Evolutionary conservation across 2,797 vertebrate genomes (phyloP).

Genomic region (Sciurus vulgaris): DNA sequence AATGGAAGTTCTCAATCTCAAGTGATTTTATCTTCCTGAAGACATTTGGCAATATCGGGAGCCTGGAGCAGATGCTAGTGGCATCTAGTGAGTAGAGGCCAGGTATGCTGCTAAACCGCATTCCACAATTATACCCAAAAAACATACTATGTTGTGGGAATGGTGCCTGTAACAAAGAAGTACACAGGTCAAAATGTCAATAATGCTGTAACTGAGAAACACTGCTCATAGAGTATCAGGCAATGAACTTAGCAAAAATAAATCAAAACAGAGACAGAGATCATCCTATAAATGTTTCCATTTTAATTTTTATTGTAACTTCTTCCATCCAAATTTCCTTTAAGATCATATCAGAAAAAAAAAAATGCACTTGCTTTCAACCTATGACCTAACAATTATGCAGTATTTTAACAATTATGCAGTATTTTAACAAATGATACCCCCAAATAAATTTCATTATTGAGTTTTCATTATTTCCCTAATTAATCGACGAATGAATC

Average conservation of each 20-base stretch:
- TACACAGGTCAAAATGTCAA: not conserved
- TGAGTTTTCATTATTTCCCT: not conserved
- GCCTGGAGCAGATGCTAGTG: too few species aligned
- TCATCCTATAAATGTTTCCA: not conserved
- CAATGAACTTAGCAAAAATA: not conserved
- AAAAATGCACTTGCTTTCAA: not conserved
- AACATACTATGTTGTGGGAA: not conserved
- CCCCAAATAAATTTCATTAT: not conserved
- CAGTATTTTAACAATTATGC: not conserved
- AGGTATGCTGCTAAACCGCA: not conserved
- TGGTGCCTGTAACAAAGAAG: not conserved
- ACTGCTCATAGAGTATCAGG: not conserved
- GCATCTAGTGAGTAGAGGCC: not conserved
- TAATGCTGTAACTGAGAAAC: not conserved
- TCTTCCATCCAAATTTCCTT: not conserved
- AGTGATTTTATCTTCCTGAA: not conserved
- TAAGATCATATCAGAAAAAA: not conserved
- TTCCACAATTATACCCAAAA: not conserved
- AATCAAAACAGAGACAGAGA: not conserved
- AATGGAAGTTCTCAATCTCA: not conserved
- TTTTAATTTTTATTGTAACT: constrained; percentile 9
- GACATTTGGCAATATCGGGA: not conserved
- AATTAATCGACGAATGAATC: constrained; percentile 7
- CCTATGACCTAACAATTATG: not conserved
- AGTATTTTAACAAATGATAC: not conserved